Percentiles rank a stretch among this genome's conserved stretches.
phyloP scores from a whole-genome alignment of 2,888 invertebrate species.

The Meiosimyza platycephala region DNA sequence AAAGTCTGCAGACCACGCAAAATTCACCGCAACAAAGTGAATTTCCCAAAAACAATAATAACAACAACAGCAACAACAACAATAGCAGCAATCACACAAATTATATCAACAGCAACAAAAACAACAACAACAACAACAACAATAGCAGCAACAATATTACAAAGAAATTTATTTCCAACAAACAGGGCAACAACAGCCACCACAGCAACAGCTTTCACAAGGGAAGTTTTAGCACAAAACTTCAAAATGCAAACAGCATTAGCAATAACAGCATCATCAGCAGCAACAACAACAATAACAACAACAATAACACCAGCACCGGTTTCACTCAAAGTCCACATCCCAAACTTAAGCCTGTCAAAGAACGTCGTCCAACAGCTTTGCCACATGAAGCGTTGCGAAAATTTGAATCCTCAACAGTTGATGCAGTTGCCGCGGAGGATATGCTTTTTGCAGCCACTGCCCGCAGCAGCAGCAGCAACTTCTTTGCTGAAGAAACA shows the following conservation, averaged over 20 bases:
- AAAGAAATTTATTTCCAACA: constrained; percentile 48
- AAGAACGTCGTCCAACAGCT: constrained; percentile 60
- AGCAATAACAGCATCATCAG: constrained; percentile 26
- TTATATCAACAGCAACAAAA: constrained; percentile 38
- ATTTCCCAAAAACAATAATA: constrained; percentile 42
- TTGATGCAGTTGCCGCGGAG: not conserved
- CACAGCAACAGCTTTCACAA: constrained; percentile 28
- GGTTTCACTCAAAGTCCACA: constrained; percentile 36
- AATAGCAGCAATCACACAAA: constrained; percentile 27
- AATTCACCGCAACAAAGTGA: not conserved
- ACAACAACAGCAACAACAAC: constrained; percentile 38
- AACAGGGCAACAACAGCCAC: constrained; percentile 42
- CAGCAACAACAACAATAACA: constrained; percentile 35
- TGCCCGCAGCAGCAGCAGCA: not conserved
- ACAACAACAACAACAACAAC: constrained; percentile 30
- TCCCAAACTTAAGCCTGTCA: constrained; percentile 58
- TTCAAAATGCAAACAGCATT: constrained; percentile 22
- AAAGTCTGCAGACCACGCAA: constrained; percentile 23
- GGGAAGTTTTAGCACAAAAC: constrained; percentile 40
- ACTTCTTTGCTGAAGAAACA: not conserved
- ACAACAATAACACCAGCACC: constrained; percentile 29
- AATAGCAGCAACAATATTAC: constrained; percentile 39
- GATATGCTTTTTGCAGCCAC: not conserved
- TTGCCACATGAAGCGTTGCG: constrained; percentile 55
- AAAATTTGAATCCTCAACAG: not conserved